A percentile compares a stretch with the other conserved stretches of the same genome.
These are phyloP conservation scores for Caenorhabditis uteleia DNA, from an alignment of 2,888 invertebrate species.

Conservation along the genomic window DNA sequence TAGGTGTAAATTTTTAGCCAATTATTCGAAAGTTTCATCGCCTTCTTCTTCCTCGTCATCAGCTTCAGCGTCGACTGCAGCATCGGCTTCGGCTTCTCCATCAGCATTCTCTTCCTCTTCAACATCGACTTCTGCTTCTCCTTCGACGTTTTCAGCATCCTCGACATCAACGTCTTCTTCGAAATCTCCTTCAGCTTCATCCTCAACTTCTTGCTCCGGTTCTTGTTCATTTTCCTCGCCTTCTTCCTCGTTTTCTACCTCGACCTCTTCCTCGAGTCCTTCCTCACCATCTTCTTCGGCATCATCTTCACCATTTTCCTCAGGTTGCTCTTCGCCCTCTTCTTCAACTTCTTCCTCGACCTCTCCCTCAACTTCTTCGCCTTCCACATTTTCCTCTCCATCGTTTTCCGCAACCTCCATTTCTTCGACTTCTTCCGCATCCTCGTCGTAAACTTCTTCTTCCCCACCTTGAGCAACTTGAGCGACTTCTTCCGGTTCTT, in stretches of 20 bases:
- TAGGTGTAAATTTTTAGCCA: too few relatives aligned
- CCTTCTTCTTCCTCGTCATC: background rate
- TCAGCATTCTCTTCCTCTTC: constrained; percentile 2
- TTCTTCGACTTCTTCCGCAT: background rate
- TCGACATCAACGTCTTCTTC: constrained; percentile 9
- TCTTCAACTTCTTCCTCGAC: background rate
- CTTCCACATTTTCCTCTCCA: background rate
- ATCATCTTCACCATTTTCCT: too few relatives aligned
- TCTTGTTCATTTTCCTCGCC: constrained; percentile 11
- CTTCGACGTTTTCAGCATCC: constrained; percentile 5
- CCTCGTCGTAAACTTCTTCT: too few relatives aligned
- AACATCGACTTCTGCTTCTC: constrained; percentile 2
- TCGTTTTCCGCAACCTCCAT: too few relatives aligned
- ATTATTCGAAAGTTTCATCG: too few relatives aligned
- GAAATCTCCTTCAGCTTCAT: constrained; percentile 23
- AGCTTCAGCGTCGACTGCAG: background rate
- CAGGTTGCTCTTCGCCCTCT: constrained; percentile 15
- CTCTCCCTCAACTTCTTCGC: background rate
- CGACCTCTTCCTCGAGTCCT: background rate
- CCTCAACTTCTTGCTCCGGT: constrained; percentile 12
- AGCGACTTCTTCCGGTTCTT: too few relatives aligned
- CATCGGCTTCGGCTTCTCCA: constrained; percentile 2
- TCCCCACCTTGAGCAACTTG: too few relatives aligned
- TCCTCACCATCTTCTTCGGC: too few relatives aligned
- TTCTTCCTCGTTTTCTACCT: constrained; percentile 12